Conservation (phyloP, 2,888 invertebrate genomes). For the Tholera decimalis region DNA sequence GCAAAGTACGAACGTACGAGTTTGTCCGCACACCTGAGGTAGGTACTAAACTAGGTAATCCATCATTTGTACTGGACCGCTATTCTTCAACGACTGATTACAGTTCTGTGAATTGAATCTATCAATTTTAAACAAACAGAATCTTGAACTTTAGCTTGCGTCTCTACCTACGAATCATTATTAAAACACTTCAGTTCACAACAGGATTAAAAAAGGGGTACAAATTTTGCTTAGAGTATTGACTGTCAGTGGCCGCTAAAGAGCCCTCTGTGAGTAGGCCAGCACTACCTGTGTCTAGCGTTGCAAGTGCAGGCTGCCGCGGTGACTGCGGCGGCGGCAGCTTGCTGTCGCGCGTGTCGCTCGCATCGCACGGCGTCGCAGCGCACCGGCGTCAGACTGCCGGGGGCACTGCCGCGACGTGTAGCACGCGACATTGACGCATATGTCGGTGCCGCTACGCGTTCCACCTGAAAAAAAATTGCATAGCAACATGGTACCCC, state of each 20-base stretch:
- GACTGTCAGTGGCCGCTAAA: too few species aligned
- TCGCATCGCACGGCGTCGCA: conserved; percentile 66
- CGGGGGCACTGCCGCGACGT: conserved; percentile 79
- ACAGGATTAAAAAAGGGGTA: too few species aligned
- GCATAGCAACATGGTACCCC: neutral
- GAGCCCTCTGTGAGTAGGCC: too few species aligned
- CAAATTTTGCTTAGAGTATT: too few species aligned
- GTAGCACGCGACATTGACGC: conserved; percentile 91
- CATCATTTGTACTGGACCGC: conserved; percentile 17
- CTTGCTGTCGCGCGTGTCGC: conserved; percentile 81
- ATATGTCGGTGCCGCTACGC: conserved; percentile 93
- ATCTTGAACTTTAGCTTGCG: neutral
- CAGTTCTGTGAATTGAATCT: neutral
- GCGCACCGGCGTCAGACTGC: conserved; percentile 35
- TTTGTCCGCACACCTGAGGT: neutral
- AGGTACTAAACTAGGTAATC: conserved; percentile 18
- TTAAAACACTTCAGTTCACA: too few species aligned
- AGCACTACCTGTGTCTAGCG: conserved; percentile 76
- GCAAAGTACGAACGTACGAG: neutral
- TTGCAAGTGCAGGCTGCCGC: conserved; percentile 80
- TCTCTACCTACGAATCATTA: too few species aligned
- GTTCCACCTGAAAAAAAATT: conserved; percentile 87
- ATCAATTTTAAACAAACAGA: neutral
- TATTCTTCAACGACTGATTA: neutral
- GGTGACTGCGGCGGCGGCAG: conserved; percentile 79